Evolutionary conservation across 2,113 vertebrate genomes (phyloP).

Genomic region (Proteles cristata): DNA sequence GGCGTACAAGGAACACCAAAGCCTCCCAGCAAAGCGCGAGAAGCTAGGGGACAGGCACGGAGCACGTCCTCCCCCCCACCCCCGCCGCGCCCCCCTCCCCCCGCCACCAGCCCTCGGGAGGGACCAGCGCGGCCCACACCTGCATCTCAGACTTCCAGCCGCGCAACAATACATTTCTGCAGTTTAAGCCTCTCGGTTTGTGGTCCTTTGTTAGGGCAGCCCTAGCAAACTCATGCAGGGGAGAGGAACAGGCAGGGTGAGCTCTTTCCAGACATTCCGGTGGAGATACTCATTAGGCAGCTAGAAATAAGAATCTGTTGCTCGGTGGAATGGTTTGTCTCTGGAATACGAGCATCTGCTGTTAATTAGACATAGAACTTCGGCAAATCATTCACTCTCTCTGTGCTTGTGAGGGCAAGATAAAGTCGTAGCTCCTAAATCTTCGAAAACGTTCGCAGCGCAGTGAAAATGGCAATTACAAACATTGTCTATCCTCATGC

Average conservation of each 20-base stretch:
- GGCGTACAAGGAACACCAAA: background rate
- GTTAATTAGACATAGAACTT: background rate
- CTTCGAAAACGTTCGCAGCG: background rate
- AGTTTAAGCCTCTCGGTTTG: background rate
- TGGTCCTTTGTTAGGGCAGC: background rate
- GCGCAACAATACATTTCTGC: background rate
- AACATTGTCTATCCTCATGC: background rate
- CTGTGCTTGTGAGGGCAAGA: background rate
- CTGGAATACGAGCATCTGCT: slow-evolving; percentile 8
- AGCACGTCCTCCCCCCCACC: background rate
- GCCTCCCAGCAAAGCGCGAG: background rate
- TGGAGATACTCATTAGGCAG: background rate
- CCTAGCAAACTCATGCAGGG: background rate
- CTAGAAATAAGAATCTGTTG: background rate
- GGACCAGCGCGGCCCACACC: background rate
- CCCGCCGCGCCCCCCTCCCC: background rate
- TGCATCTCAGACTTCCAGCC: background rate
- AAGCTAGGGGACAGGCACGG: background rate
- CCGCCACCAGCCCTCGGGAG: background rate
- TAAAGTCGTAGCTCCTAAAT: background rate
- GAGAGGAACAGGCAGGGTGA: background rate
- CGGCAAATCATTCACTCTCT: background rate
- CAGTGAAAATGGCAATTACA: background rate
- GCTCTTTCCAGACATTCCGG: background rate
- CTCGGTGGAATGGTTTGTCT: background rate